phyloP scores from a whole-genome alignment of 2,113 vertebrate species.

The Leucosticte australis region DNA sequence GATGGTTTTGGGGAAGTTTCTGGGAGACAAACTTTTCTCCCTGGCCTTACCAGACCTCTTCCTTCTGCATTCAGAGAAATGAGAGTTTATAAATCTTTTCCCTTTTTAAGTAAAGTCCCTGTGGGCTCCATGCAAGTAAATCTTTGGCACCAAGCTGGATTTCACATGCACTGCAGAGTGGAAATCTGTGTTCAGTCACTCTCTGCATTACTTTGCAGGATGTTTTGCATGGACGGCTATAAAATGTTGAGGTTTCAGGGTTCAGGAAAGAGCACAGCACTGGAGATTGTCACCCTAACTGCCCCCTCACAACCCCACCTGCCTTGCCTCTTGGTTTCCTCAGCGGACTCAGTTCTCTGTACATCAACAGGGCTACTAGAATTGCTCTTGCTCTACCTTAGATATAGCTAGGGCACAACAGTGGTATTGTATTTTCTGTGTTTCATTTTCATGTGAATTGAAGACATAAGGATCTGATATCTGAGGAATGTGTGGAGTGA shows the following conservation, averaged over 20 bases:
- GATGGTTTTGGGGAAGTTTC: not conserved
- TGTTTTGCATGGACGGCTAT: not conserved
- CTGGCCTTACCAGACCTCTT: not conserved
- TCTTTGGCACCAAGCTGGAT: not conserved
- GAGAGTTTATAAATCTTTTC: not conserved
- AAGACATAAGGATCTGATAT: not conserved
- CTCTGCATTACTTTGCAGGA: not conserved
- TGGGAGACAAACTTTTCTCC: not conserved
- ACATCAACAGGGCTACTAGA: not conserved
- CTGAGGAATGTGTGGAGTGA: slow-evolving; percentile 1
- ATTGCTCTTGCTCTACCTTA: not conserved
- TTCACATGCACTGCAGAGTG: not conserved
- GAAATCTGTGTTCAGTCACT: slow-evolving; percentile 21
- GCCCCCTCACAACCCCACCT: not conserved
- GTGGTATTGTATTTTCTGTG: not conserved
- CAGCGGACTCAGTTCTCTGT: not conserved
- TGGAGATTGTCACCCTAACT: not conserved
- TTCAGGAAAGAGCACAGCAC: not conserved
- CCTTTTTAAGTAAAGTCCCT: not conserved
- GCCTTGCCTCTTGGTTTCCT: not conserved
- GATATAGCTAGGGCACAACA: not conserved
- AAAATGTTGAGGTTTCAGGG: not conserved
- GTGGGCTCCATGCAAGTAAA: not conserved
- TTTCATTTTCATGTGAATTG: not conserved
- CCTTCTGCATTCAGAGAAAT: not conserved